Evolutionary conservation across 2,113 vertebrate species (phyloP).

Genomic region (Gobius niger): DNA sequence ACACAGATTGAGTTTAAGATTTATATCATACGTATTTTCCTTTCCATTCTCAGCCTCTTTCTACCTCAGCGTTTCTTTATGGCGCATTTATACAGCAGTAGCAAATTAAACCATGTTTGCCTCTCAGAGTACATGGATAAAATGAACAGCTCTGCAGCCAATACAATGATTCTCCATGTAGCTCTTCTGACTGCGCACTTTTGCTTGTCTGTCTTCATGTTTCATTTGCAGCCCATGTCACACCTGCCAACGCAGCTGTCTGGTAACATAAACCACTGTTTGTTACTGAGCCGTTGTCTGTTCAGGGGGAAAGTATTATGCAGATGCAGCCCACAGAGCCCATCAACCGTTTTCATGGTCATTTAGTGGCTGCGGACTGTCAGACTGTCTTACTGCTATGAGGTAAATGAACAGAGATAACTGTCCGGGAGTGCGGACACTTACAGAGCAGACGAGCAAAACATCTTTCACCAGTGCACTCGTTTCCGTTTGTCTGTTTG

Average conservation of each 20-base stretch:
- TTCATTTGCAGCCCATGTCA: constrained; percentile 15
- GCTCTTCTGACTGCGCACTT: constrained; percentile 11
- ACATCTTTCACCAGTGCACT: neutral
- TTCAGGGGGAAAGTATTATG: constrained; percentile 5
- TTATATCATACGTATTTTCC: neutral
- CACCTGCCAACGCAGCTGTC: neutral
- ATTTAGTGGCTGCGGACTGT: constrained; percentile 5
- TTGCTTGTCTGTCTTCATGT: constrained; percentile 6
- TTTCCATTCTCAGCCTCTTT: neutral
- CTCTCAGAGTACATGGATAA: neutral
- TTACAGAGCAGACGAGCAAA: neutral
- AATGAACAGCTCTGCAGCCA: constrained; percentile 7
- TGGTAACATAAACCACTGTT: constrained; percentile 12
- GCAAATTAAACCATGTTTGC: constrained; percentile 22
- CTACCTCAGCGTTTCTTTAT: neutral
- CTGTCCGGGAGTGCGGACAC: neutral
- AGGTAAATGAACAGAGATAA: neutral
- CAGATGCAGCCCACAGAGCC: constrained; percentile 1
- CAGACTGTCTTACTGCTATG: neutral
- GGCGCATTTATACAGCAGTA: constrained; percentile 4
- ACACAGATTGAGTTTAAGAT: neutral
- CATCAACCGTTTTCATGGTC: constrained; percentile 1
- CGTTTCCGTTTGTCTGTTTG: neutral
- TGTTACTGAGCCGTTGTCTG: neutral
- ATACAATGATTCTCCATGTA: constrained; percentile 16